Base-by-base conservation (phyloP, 2,797 vertebrate species). In the Craterocephalus amniculus region DNA sequence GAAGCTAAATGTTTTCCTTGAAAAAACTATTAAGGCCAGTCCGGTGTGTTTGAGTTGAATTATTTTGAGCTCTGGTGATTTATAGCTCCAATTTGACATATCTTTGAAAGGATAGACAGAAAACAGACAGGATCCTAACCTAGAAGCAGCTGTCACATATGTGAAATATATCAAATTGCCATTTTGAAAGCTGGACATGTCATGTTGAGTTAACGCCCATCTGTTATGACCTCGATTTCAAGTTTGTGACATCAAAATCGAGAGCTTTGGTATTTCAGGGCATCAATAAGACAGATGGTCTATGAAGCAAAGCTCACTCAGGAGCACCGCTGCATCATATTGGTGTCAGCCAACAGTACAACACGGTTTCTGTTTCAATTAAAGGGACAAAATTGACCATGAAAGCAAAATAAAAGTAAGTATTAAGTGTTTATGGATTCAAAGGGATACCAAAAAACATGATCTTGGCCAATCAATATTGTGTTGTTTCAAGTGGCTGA, bases 151-250 rank as follows among this genome's bases (percentile, higher is more conserved):
- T 67, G 68, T 58, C 74, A 56, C 59, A 57, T 76, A 63, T 74
- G 38, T 58, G 65, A 59, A 63, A 51, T 32, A 65, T 26, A 72
- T 71, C 58, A 13, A 65, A 70, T 67, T 63, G 58, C 59, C 38
- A 64, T 62, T 81, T 80, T 45, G 29, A 63, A 81, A 40, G 35
- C n/a, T 55, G 14, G 45, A 72, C 75, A 61, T 24, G n/a, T 81
- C 72, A 75, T 73, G 49, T 70, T 85, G 40, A 75, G 82, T 70
- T 77, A 79, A 74, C 77, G 85, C 45, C 63, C 79, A 67, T 80
- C 77, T 72, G 67, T 74, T 75, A 56, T 80, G 81, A 71, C 83
- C 80, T 86, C 63, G 7, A 80, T 85, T 83, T 80, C 60, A 78
- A 71, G 79, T 85, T 76, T 75, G 74, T 57, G 84, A 78, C 72